A percentile compares a stretch with the other conserved stretches of the same genome.
phyloP scores from a whole-genome alignment of 1,140 invertebrate species.

The Drosophila dunni region DNA sequence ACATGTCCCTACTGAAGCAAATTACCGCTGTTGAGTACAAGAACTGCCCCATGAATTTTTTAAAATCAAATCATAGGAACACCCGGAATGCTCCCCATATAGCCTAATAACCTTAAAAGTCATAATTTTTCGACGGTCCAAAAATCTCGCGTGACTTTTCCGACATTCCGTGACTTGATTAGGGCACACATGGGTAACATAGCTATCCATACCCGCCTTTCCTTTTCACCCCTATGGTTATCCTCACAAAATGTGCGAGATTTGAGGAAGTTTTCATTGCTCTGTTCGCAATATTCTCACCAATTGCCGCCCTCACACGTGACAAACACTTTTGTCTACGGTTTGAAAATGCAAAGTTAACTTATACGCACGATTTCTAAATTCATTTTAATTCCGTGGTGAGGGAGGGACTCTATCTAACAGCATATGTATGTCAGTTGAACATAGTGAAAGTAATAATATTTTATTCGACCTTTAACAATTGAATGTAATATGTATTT shows the following conservation, averaged over 20 bases:
- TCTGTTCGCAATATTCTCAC: neutral
- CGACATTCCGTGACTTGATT: constrained; percentile 76
- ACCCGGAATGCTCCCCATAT: constrained; percentile 39
- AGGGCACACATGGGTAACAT: constrained; percentile 58
- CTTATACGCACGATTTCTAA: constrained; percentile 2
- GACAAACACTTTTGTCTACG: constrained; percentile 63
- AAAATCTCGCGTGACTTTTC: constrained; percentile 74
- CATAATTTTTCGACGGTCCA: constrained; percentile 76
- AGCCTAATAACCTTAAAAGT: constrained; percentile 46
- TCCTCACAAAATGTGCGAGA: constrained; percentile 1
- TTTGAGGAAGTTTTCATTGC: neutral
- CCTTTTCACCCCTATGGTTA: constrained; percentile 38
- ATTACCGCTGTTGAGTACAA: constrained; percentile 44
- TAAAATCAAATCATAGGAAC: constrained; percentile 68
- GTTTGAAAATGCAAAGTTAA: constrained; percentile 64
- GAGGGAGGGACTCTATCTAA: neutral
- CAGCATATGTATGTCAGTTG: too few relatives aligned
- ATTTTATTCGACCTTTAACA: too few relatives aligned
- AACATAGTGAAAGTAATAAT: too few relatives aligned
- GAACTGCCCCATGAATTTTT: constrained; percentile 75
- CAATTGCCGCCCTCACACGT: constrained; percentile 45
- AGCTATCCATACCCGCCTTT: neutral
- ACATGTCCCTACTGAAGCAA: constrained; percentile 15
- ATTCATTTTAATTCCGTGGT: neutral
- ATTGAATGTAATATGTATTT: too few relatives aligned